phyloP scores from a whole-genome alignment of 2,113 vertebrate species.

The Peromyscus californicus region DNA sequence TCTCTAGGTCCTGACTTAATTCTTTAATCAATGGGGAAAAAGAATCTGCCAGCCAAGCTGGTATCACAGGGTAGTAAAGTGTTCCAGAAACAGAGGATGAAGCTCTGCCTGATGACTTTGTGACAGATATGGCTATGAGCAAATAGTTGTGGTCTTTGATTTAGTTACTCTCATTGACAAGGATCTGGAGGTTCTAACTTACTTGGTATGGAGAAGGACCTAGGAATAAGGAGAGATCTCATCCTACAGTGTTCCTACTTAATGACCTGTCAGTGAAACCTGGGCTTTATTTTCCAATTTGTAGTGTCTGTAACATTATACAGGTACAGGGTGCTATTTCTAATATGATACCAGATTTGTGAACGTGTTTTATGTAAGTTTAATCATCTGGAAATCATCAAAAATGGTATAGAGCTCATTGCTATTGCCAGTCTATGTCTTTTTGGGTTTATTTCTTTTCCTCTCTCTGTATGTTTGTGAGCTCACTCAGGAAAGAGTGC shows the following conservation, averaged over 20 bases:
- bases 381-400: background rate
- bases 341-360: background rate
- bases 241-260: background rate
- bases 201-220: background rate
- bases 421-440: background rate
- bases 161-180: background rate
- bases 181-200: background rate
- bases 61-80: accelerated
- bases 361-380: background rate
- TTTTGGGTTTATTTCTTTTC: background rate
- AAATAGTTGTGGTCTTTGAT: background rate
- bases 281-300: background rate
- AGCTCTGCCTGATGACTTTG: background rate
- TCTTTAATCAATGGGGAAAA: background rate
- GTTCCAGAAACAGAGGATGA: background rate
- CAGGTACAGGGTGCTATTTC: background rate
- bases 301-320: background rate
- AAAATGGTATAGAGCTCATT: background rate
- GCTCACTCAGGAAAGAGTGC: background rate
- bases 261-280: background rate
- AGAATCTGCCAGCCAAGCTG: no score
- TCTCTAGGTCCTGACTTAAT: background rate
- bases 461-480: background rate
- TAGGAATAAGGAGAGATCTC: accelerated
- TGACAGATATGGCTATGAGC: background rate